Evolutionary conservation across 2,888 invertebrate species (phyloP), one percentile per base, ranked within the genome.

Genomic region (Ptilodon capucinus): DNA sequence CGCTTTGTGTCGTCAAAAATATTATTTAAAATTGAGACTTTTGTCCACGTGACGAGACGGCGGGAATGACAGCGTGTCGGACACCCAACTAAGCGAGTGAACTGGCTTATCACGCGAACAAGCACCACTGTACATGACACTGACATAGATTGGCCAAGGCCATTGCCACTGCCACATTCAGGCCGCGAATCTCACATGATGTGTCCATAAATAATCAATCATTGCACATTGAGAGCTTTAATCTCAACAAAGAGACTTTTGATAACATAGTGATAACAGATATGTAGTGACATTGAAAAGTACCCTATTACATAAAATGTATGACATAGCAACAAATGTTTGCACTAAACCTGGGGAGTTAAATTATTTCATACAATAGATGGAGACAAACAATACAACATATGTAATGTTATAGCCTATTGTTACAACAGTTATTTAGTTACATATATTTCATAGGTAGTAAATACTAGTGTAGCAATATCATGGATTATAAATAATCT

Each of bases 101-200:
- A 56, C 55, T 49, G 56, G 42, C 46, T 57, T 62, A 69, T 64
- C 63, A 67, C 59, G 53, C 46, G 52, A 63, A 38, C 51, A 48
- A 63, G 57, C 64, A 57, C 60, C 64, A 64, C 65, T 52, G 64
- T 68, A 61, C 62, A 55, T 75, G 71, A 69, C 78, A 76, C 53
- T 78, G 77, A 72, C 78, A 76, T 63, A 64, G 46, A 64, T 64
- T 51, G 49, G 44, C 55, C 71, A 74, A 75, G 74, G 79, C 53
- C 72, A 68, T 57, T 67, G 55, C 46, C 60, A 63, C 59, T 54
- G 47, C 44, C 57, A 46, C 52, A 46, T 50, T 43, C 42, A 57
- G 48, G 48, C 51, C 52, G 55, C 52, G 57, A 68, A 63, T 56
- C 57, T 71, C 70, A 71, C 68, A 63, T 71, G 63, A 64, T 56